Base-by-base conservation (phyloP, 2,113 vertebrate genomes). In the Gymnarchus niloticus region DNA sequence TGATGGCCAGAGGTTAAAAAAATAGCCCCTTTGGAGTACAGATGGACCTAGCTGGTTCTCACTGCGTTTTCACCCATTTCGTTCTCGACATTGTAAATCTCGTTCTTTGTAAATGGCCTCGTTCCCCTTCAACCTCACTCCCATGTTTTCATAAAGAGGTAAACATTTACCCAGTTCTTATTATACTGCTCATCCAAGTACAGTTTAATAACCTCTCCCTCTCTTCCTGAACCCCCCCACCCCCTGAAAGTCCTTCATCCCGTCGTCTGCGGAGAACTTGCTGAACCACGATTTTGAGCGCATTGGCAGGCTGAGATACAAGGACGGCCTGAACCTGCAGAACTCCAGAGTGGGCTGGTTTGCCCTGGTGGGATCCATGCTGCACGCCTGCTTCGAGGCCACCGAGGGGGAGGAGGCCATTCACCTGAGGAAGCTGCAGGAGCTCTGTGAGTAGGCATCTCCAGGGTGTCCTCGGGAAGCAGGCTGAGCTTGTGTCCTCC, bases 301-400 rank as follows among this genome's bases (percentile, higher is more conserved):
- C 0, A 93, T 99, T 0, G 98, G 98, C 0, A 93, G 95, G 0
- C 93, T 99, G 25, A 95, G 92, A 77, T 99, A 95, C 88, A 99
- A 98, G 93, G 97, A 96, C 0, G 96, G 97, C 33, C 91, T 98
- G 86, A 97, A 94, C 89, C 92, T 98, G n/a, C 96, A 98, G 91
- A 93, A 78, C 0, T 91, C 95, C 6, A 93, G 92, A 89, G 91
- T 96, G 41, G 98, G 97, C 77, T 99, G 97, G 97, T 99, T 99
- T 5, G 95, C 96, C 17, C 91, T 99, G 89, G 93, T 89, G 0
- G 94, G 94, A 57, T 97, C 96, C 23, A 90, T 88, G 0, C 96
- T 99, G 59, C 93, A 92, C 0, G 90, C 90, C 54, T 93, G 94
- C 89, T 91, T 95, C 48, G 91, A 95, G 9, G 93, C 94, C 46